Base-by-base conservation (phyloP, 2,113 vertebrate species). In the Reinhardtius hippoglossoides region DNA sequence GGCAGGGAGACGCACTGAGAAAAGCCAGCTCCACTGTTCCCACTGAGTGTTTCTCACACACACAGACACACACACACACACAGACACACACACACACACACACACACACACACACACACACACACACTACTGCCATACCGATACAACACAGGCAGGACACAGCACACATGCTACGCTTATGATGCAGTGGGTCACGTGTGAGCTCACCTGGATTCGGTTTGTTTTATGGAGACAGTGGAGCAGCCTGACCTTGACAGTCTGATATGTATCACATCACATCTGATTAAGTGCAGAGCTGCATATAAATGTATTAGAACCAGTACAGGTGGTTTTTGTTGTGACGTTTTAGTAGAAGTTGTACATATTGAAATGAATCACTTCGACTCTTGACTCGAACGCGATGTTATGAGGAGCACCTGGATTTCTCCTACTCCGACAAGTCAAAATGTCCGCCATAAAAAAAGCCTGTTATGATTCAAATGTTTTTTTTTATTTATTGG, bases 1-100 rank as follows among this genome's bases (percentile, higher is more conserved):
- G 92, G 92, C 92, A 90, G 74, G 18, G 86, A 83, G 71, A 81
- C 26, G 71, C 73, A 79, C 81, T 93, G 93, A 91, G 93, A 94
- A 93, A 88, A 64, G 71, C 88, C 88, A 91, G 84, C 74, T 72
- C 26, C 52, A 57, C 74, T 66, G 87, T 94, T 94, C 93, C 89
- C 89, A 93, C 87, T 92, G 90, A 77, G 83, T 21, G 59, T 73
- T 80, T 69, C 82, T 80, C 74, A 56, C 54, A 56, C 54, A 24
- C 52, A 54, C n/a, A 54, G n/a, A 21, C 52, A 21, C 52, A 80
- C 82, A 60, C 74, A 65, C 67, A n/a, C n/a, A n/a, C n/a, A n/a
- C n/a, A n/a, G n/a, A n/a, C n/a, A n/a, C n/a, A n/a, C n/a, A n/a
- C n/a, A 56, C 54, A 56, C 54, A 24, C 52, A 21, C 80, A 55